Base-by-base conservation (phyloP, 2,113 vertebrate species). In the Aldabrachelys gigantea region DNA sequence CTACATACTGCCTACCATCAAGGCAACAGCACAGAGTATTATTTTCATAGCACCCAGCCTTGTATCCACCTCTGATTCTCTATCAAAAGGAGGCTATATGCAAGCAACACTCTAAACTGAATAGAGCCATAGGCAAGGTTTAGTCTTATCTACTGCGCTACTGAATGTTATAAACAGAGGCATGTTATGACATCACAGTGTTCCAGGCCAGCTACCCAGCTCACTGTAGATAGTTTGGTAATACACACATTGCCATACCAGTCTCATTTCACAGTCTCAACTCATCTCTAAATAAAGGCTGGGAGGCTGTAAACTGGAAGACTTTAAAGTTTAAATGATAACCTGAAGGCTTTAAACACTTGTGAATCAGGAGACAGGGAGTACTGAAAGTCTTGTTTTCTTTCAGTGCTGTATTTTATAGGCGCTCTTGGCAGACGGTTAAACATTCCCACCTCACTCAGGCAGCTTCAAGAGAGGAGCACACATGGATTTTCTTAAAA, bases 41-140 rank as follows among this genome's bases (percentile, higher is more conserved):
- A 54, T 41, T 1, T 0, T 8, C 16, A 24, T 22, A 89, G 41
- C 3, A 29, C n/a, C 24, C 4, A 10, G 2, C 13, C 29, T 25
- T 17, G 54, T 12, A 25, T 0, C 1, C 5, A 4, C 4, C 6
- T 16, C 0, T 2, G 0, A 1, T 5, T 57, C 44, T 52, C 2
- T 72, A 22, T 72, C 65, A 72, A 38, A 38, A 72, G n/a, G 12
- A 4, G 2, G 1, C 10, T 72, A 1, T 25, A 10, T 3, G 6
- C 12, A 72, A 38, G 9, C 65, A 72, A 38, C 17, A 72, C n/a
- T 38, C 19, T 72, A 38, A 72, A 38, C 9, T 38, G 35, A 69
- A 10, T n/a, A 38, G 19, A 72, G 29, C 69, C 49, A 82, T 21
- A 29, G 31, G 10, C 65, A 59, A 92, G 89, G 80, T 21, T 10